phyloP scores from a whole-genome alignment of 2,113 vertebrate species.

The Microtus richardsoni region DNA sequence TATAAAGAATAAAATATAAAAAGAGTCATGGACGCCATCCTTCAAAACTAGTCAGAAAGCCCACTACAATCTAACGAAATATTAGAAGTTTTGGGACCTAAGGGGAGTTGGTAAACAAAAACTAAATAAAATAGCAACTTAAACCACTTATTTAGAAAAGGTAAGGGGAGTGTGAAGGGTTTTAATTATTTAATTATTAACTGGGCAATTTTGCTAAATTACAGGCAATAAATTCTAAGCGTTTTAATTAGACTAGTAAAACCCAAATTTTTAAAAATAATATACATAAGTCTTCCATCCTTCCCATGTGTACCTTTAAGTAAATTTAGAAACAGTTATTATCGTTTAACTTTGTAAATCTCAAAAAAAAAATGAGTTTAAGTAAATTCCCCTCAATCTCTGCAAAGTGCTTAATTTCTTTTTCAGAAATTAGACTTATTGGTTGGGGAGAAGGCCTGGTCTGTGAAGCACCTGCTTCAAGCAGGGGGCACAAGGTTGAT shows the following conservation, averaged over 20 bases:
- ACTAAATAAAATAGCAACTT: not conserved
- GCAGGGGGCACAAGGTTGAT: not conserved
- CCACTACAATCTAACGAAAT: not conserved
- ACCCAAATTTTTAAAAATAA: constrained; percentile 23
- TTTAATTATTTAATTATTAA: constrained; percentile 2
- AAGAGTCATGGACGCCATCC: not conserved
- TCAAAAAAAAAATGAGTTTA: constrained; percentile 25
- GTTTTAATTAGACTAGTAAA: constrained; percentile 25
- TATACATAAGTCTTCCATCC: constrained; percentile 10
- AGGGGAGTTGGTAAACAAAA: not conserved
- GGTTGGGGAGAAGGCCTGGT: not conserved
- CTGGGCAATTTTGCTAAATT: constrained; percentile 36
- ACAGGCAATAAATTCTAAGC: constrained; percentile 8
- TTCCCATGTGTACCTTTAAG: constrained; percentile 39
- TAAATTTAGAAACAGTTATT: constrained; percentile 62
- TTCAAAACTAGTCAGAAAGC: constrained; percentile 43
- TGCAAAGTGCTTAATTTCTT: constrained; percentile 37
- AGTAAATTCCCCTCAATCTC: constrained; percentile 49
- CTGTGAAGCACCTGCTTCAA: not conserved
- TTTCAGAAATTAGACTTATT: constrained; percentile 55
- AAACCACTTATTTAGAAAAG: constrained; percentile 45
- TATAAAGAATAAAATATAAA: constrained; percentile 29
- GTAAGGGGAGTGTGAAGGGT: not conserved
- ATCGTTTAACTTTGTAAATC: constrained; percentile 32
- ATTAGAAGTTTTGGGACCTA: not conserved